These are phyloP conservation scores for Orchesella flavescens DNA, from an alignment of 2,888 invertebrate species.

Conservation along the genomic window DNA sequence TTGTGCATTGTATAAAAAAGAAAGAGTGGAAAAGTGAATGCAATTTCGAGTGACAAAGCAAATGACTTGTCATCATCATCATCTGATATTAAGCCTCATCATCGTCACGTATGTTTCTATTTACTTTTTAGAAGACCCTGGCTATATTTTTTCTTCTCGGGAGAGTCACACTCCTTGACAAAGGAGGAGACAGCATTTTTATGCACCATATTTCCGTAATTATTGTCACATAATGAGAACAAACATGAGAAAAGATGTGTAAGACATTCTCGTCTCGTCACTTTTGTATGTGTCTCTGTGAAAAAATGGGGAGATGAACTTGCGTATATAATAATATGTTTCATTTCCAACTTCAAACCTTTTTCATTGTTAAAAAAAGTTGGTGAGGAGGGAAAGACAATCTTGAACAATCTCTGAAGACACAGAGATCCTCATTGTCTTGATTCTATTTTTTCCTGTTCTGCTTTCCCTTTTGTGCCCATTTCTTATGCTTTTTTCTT, in stretches of 20 bases:
- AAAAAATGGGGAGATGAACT: too few relatives aligned
- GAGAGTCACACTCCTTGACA: too few relatives aligned
- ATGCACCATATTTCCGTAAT: conserved; percentile 32
- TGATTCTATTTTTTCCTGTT: too few relatives aligned
- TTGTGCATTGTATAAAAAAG: not conserved
- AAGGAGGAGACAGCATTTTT: not conserved
- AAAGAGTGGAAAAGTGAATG: not conserved
- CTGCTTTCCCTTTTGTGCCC: not conserved
- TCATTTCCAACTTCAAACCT: too few relatives aligned
- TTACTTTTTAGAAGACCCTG: too few relatives aligned
- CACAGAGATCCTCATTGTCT: too few relatives aligned
- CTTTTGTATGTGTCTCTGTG: too few relatives aligned
- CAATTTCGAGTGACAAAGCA: conserved; percentile 11
- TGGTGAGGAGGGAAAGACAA: too few relatives aligned
- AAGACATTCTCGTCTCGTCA: too few relatives aligned
- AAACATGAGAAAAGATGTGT: not conserved
- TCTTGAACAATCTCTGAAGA: too few relatives aligned
- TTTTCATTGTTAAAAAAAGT: too few relatives aligned
- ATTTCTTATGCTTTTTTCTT: not conserved
- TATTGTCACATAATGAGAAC: not conserved
- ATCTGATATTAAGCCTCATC: not conserved
- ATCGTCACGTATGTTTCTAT: not conserved
- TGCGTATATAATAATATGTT: too few relatives aligned
- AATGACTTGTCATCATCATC: conserved; percentile 36
- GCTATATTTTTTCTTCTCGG: not conserved